Base-by-base conservation (phyloP, 64 coral and sea anemone genomes). In the Pachyseris speciosa region DNA sequence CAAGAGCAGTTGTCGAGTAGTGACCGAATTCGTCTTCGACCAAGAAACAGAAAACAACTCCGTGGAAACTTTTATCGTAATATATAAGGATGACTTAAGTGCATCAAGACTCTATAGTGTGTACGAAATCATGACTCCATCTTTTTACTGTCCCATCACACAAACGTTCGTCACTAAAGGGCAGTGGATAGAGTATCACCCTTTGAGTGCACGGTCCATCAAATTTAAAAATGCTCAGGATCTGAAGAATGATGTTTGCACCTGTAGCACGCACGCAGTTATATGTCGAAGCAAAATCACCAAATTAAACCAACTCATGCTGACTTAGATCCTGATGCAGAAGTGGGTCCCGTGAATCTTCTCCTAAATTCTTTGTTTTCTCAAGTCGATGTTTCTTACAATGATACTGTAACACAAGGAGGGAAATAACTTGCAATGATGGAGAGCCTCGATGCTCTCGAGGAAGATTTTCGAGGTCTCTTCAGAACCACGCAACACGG, bases 231-330 rank as follows among this genome's bases (percentile, higher is more conserved):
- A n/a, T n/a, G 58, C 49, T 55, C 45, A 36, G 77, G 77, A 10
- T 26, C 77, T 55, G 77, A 51, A 4, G 53, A 49, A 33, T 49
- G 60, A 51, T 80, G 59, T 32, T 32, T 80, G 34, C 49, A 81
- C 25, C 37, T 81, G n/a, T n/a, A 31, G 45, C 77, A 37, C n/a
- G 48, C 4, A 81, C 77, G 32, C 77, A 81, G 31, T 29, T 81
- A 11, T 81, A 33, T 52, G 77, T 81, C 22, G 60, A 81, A 60
- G 77, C 31, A 4, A 81, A 81, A 59, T 81, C 47, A 81, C 77
- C 39, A 59, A 81, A 81, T 9, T 51, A 34, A 53, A 81, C 49
- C 49, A 51, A n/a, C n/a, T n/a, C n/a, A n/a, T 33, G 60, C 47
- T 36, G 51, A 27, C 39, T 81, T 81, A 53, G 77, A 81, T 31